Conservation (phyloP, 2,113 vertebrate species). For the Pogona vitticeps region DNA sequence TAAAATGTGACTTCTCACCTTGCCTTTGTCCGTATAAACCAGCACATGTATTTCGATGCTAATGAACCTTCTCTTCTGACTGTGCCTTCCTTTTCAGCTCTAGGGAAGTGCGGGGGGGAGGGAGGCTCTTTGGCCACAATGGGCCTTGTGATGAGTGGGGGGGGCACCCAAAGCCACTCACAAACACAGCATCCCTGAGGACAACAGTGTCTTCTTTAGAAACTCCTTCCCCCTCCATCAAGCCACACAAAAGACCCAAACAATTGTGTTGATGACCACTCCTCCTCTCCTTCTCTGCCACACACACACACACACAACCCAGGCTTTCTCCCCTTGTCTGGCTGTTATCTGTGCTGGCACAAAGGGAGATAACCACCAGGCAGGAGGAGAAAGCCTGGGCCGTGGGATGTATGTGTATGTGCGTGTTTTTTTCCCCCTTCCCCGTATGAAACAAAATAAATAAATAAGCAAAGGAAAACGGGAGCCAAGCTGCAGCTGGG, state of each 20-base stretch:
- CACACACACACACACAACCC: neutral
- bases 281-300: neutral
- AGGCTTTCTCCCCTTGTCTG: neutral
- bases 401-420: too few species aligned
- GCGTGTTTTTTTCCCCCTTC: slow-evolving; percentile 7
- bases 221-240: neutral
- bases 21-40: too few species aligned
- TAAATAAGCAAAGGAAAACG: neutral
- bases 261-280: slow-evolving; percentile 18
- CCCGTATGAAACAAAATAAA: neutral
- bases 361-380: slow-evolving; percentile 36
- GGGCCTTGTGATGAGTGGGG: neutral
- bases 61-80: neutral
- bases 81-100: neutral
- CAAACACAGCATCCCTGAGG: neutral
- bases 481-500: neutral
- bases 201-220: neutral
- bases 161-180: accelerated
- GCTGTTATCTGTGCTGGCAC: slow-evolving; percentile 9
- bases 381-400: slow-evolving; percentile 1
- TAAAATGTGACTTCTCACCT: too few species aligned
- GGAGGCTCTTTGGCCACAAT: neutral
- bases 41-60: too few species aligned
- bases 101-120: too few species aligned
- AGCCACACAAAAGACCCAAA: neutral